These are phyloP conservation scores for Pogonomyrmex californicus DNA, from an alignment of 1,140 invertebrate species.

Conservation along the genomic window DNA sequence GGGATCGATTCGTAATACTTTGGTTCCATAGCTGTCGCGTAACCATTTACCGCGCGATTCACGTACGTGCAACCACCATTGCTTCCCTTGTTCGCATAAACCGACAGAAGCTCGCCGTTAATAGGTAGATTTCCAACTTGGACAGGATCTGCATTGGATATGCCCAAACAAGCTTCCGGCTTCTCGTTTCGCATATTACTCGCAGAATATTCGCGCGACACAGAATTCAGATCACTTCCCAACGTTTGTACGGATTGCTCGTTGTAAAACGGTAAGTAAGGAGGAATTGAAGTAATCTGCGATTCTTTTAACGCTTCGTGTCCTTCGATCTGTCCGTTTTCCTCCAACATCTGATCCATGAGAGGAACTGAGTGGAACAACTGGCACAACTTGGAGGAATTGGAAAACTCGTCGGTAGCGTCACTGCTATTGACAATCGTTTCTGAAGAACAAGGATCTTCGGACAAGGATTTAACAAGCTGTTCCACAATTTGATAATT, in stretches of 20 bases:
- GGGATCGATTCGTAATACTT: slow-evolving; percentile 13
- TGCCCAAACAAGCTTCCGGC: not conserved
- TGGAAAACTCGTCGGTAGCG: slow-evolving; percentile 51
- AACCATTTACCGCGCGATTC: not conserved
- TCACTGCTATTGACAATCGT: slow-evolving; percentile 72
- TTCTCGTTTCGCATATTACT: slow-evolving; percentile 2
- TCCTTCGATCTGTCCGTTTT: not conserved
- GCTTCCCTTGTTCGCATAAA: slow-evolving; percentile 26
- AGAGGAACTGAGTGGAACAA: slow-evolving; percentile 6
- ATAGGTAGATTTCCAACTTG: slow-evolving; percentile 10
- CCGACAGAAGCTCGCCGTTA: slow-evolving; percentile 6
- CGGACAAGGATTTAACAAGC: slow-evolving; percentile 63
- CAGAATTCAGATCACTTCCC: not conserved
- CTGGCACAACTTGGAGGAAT: too few species aligned
- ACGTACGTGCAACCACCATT: slow-evolving; percentile 28
- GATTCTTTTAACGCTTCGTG: not conserved
- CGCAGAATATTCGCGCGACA: not conserved
- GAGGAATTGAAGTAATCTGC: not conserved
- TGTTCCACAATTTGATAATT: slow-evolving; percentile 68
- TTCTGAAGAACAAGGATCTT: slow-evolving; percentile 65
- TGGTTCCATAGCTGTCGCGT: not conserved
- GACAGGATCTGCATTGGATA: not conserved
- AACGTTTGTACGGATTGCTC: not conserved
- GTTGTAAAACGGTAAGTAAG: slow-evolving; percentile 8
- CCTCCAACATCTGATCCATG: slow-evolving; percentile 73